A percentile compares a stretch with the other conserved stretches of the same genome.
Evolutionary conservation across 2,797 vertebrate species (phyloP).

Genomic region (Rhinichthys osculus): DNA sequence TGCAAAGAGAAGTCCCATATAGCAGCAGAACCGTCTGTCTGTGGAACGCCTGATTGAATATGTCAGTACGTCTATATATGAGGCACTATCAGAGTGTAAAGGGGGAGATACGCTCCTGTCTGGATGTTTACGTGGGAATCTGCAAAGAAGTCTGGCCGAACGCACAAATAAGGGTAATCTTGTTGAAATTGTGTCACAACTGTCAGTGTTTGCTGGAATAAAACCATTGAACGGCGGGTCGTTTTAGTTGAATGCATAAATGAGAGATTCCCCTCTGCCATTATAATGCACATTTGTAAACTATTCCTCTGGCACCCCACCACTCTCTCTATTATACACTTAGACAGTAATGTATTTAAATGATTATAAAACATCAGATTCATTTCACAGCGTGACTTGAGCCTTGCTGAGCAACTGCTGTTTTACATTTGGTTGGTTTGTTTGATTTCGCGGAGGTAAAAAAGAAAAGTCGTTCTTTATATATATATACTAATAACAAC

Average conservation of each 20-base stretch:
- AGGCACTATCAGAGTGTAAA: conserved; percentile 78
- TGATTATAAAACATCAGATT: conserved; percentile 37
- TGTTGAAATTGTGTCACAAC: neutral
- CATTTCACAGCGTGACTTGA: conserved; percentile 69
- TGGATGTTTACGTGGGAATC: conserved; percentile 3
- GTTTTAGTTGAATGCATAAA: conserved; percentile 35
- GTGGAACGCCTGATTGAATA: conserved; percentile 81
- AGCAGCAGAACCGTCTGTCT: conserved; percentile 76
- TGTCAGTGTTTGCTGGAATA: conserved; percentile 30
- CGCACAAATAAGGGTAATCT: conserved; percentile 21
- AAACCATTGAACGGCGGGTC: neutral
- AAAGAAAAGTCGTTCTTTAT: conserved; percentile 65
- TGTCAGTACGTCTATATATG: conserved; percentile 77
- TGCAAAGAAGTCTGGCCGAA: conserved; percentile 29
- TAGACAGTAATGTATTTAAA: conserved; percentile 32
- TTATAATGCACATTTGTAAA: conserved; percentile 41
- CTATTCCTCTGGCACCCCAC: conserved; percentile 42
- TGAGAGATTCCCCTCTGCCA: conserved; percentile 29
- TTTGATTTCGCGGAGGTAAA: conserved; percentile 61
- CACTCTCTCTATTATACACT: conserved; percentile 43
- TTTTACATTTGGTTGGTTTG: conserved; percentile 74
- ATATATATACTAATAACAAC: conserved; percentile 55
- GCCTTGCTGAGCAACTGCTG: conserved; percentile 75
- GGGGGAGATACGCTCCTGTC: neutral
- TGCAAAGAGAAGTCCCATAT: conserved; percentile 79